Evolutionary conservation across 1,140 invertebrate genomes (phyloP).

Genomic region (Drosophila pseudoananassae): DNA sequence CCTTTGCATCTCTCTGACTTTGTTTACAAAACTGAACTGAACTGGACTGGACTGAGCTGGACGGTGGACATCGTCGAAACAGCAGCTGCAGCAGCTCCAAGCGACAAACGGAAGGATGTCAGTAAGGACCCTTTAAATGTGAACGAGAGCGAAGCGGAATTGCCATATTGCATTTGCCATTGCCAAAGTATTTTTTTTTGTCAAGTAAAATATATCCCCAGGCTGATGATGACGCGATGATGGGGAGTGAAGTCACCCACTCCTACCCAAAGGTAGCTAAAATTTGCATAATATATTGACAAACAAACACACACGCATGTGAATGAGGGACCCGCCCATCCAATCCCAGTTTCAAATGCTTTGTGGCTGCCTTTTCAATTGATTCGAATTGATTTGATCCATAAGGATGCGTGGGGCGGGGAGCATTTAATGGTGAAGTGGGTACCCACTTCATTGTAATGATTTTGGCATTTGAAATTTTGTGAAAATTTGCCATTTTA

Average conservation of each 20-base stretch:
- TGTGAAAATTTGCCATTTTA: constrained; percentile 57
- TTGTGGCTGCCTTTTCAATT: constrained; percentile 69
- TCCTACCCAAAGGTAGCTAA: constrained; percentile 35
- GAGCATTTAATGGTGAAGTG: constrained; percentile 3
- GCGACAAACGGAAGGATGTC: constrained; percentile 54
- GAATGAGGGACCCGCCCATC: constrained; percentile 33
- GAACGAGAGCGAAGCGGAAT: constrained; percentile 61
- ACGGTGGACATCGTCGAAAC: constrained; percentile 10
- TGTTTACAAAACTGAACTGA: constrained; percentile 46
- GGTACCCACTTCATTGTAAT: constrained; percentile 52
- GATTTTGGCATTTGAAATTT: constrained; percentile 59
- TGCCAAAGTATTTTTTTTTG: constrained; percentile 28
- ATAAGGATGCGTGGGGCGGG: constrained; percentile 11
- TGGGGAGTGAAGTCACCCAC: neutral
- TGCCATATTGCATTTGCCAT: constrained; percentile 72
- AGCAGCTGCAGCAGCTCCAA: constrained; percentile 25
- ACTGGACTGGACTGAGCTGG: constrained; percentile 9
- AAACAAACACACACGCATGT: constrained; percentile 34
- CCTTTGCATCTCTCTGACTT: constrained; percentile 56
- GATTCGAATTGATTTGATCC: constrained; percentile 71
- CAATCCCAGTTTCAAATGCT: constrained; percentile 55
- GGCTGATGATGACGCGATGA: constrained; percentile 19
- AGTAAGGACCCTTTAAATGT: constrained; percentile 71
- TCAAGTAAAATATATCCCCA: constrained; percentile 56
- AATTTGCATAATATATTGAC: constrained; percentile 72